These are phyloP conservation scores for Megaceryle alcyon DNA, from an alignment of 2,797 vertebrate genomes.

Conservation along the genomic window DNA sequence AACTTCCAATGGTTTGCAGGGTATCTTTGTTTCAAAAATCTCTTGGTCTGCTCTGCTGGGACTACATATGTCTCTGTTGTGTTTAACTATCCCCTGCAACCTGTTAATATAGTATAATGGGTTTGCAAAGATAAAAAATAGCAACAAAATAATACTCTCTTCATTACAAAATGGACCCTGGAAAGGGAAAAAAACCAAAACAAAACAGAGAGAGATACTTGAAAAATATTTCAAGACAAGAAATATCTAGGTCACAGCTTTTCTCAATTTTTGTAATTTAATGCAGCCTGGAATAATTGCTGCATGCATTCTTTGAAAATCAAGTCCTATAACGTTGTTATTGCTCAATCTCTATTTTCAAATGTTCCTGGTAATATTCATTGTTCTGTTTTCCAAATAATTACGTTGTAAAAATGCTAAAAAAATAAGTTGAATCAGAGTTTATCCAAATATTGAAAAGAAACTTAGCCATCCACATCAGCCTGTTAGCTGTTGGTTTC, in stretches of 20 bases:
- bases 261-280: conserved; percentile 77
- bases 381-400: conserved; percentile 62
- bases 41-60: conserved; percentile 33
- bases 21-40: conserved; percentile 43
- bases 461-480: background rate
- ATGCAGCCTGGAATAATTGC: conserved; percentile 73
- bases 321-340: conserved; percentile 51
- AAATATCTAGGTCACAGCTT: conserved; percentile 75
- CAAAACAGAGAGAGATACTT: background rate
- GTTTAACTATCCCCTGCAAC: conserved; percentile 64
- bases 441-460: conserved; percentile 65
- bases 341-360: conserved; percentile 59
- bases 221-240: conserved; percentile 56
- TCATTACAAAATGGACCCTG: conserved; percentile 22
- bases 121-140: conserved; percentile 50
- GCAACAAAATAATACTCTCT: conserved; percentile 47
- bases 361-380: conserved; percentile 36
- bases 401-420: conserved; percentile 31
- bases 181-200: background rate
- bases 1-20: conserved; percentile 56
- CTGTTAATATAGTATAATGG: conserved; percentile 61
- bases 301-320: conserved; percentile 69
- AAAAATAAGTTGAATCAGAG: conserved; percentile 50
- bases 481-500: background rate
- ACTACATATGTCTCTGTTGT: conserved; percentile 34